Conservation (phyloP, 2,888 invertebrate species). For the Hanleya hanleyi region DNA sequence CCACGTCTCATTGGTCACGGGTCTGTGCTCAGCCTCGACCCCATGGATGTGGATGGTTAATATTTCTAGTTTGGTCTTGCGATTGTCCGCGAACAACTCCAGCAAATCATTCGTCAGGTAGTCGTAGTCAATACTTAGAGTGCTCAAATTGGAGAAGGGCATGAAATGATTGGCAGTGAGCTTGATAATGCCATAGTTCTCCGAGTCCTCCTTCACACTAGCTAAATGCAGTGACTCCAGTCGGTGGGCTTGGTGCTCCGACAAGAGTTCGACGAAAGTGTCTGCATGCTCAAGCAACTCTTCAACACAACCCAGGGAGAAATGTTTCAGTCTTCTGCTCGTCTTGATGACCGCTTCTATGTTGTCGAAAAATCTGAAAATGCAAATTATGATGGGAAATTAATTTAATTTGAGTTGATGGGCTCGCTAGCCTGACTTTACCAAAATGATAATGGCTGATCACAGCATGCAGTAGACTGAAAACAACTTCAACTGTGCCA, state of each 20-base stretch:
- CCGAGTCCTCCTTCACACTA: slow-evolving; percentile 83
- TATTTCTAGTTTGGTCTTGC: slow-evolving; percentile 64
- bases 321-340: slow-evolving; percentile 74
- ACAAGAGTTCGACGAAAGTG: slow-evolving; percentile 74
- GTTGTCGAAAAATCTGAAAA: slow-evolving; percentile 67
- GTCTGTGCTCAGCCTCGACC: slow-evolving; percentile 79
- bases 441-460: no score
- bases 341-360: slow-evolving; percentile 75
- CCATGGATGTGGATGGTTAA: slow-evolving; percentile 83
- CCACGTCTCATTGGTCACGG: slow-evolving; percentile 81
- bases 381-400: no score
- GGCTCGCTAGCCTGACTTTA: no score
- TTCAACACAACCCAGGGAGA: slow-evolving; percentile 78
- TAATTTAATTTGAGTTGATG: no score
- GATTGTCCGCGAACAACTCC: slow-evolving; percentile 48
- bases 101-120: slow-evolving; percentile 67
- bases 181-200: slow-evolving; percentile 78
- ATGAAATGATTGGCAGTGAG: slow-evolving; percentile 78
- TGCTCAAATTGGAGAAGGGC: slow-evolving; percentile 78
- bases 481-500: no score
- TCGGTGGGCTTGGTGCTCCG: slow-evolving; percentile 76
- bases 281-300: slow-evolving; percentile 75
- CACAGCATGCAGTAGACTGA: no score
- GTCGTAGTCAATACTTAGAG: slow-evolving; percentile 76
- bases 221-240: slow-evolving; percentile 81